Base-by-base conservation (phyloP, 2,888 invertebrate species). In the Crematogaster levior region DNA sequence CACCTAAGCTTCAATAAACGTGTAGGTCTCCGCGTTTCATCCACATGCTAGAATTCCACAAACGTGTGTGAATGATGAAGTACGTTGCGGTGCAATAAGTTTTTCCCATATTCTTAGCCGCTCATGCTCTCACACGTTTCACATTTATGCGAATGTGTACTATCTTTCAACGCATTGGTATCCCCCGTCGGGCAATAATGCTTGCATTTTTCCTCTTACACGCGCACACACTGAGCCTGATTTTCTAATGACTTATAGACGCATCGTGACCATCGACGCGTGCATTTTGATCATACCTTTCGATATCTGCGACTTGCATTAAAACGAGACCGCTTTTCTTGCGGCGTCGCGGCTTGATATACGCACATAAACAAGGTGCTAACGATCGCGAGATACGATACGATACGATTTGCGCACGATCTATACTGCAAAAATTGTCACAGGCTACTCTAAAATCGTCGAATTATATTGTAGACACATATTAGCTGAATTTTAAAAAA, bases 131-230 rank as follows among this genome's bases (percentile, higher is more conserved):
- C 81, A 82, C 79, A 82, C 82, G 84, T 87, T 89, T 89, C 88
- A 85, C 87, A 85, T 90, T 74, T 88, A 90, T 89, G 90, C 85
- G 90, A 91, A 91, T 90, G 82, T 72, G 60, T 15, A 21, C 53
- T 81, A 70, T 80, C 82, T 79, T 84, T 83, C 68, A 84, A 84
- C 40, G 73, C 81, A 53, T 15, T 51, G 48, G 10, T 68, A 27
- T 34, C 60, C 48, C 88, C 66, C 89, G 84, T 77, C 82, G 58
- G 27, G 61, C 87, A 85, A 86, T 88, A 86, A 84, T 74, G 82
- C 74, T 66, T 60, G 34, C 77, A 85, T 63, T 89, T 91, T 85
- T 88, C 82, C 83, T 37, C 51, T 27, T 63, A 21, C 58, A 27
- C 34, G 24, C 60, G 30, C 30, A 21, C 48, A 63, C n/a, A 15